phyloP scores from a whole-genome alignment of 2,888 invertebrate species.

The Drosophila demipolita region DNA sequence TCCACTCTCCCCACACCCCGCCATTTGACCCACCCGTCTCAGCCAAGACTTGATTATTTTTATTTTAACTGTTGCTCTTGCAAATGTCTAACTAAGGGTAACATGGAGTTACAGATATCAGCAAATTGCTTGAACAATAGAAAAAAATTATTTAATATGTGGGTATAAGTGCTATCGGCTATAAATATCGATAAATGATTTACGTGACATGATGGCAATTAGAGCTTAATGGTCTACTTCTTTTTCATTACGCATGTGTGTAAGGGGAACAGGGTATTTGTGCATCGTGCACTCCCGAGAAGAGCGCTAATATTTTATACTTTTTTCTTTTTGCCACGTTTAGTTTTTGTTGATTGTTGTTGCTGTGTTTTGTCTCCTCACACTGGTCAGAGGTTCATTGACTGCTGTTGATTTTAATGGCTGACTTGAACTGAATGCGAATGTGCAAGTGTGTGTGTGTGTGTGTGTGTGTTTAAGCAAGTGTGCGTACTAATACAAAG shows the following conservation, averaged over 20 bases:
- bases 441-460: slow-evolving; percentile 22
- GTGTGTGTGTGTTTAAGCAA: slow-evolving; percentile 9
- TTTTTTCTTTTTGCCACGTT: slow-evolving; percentile 38
- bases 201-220: background rate
- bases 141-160: background rate
- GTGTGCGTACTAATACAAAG: slow-evolving; percentile 20
- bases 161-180: background rate
- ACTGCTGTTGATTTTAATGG: slow-evolving; percentile 76
- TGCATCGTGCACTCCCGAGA: background rate
- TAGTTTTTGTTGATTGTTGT: slow-evolving; percentile 34
- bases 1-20: background rate
- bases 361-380: slow-evolving; percentile 10
- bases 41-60: slow-evolving; percentile 26
- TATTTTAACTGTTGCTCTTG: background rate
- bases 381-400: slow-evolving; percentile 68
- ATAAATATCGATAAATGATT: background rate
- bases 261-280: background rate
- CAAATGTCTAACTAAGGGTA: background rate
- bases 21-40: background rate
- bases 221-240: background rate
- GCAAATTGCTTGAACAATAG: background rate
- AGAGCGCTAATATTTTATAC: background rate
- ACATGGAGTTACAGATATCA: background rate
- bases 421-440: slow-evolving; percentile 54
- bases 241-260: background rate